Conservation (phyloP, 2,797 vertebrate genomes). For the Pristis pectinata region DNA sequence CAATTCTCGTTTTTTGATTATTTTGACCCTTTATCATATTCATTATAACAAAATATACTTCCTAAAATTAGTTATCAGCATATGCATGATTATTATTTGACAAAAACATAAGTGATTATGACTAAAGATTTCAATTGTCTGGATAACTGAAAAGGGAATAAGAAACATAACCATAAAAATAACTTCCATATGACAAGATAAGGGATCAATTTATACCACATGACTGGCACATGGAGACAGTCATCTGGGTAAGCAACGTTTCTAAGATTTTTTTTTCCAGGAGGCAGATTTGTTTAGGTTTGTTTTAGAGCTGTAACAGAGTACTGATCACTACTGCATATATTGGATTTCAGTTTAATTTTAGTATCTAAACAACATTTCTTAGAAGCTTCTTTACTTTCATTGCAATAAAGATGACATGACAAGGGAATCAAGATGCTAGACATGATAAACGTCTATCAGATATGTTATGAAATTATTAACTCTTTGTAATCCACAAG, state of each 20-base stretch:
- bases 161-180: background rate
- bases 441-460: background rate
- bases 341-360: conserved; percentile 20
- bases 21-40: background rate
- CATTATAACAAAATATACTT: background rate
- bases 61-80: background rate
- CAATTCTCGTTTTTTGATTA: background rate
- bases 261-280: background rate
- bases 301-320: background rate
- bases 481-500: background rate
- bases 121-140: background rate
- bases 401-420: background rate
- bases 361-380: conserved; percentile 18
- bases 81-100: background rate
- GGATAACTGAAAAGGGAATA: background rate
- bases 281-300: background rate
- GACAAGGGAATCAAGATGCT: background rate
- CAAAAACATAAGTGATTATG: background rate
- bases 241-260: background rate
- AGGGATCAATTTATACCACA: conserved; percentile 1
- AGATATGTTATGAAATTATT: background rate
- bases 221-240: background rate
- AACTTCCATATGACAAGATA: background rate
- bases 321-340: background rate
- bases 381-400: background rate